These are phyloP conservation scores for Sigmodon hispidus DNA, from an alignment of 2,113 vertebrate genomes.

Conservation along the genomic window DNA sequence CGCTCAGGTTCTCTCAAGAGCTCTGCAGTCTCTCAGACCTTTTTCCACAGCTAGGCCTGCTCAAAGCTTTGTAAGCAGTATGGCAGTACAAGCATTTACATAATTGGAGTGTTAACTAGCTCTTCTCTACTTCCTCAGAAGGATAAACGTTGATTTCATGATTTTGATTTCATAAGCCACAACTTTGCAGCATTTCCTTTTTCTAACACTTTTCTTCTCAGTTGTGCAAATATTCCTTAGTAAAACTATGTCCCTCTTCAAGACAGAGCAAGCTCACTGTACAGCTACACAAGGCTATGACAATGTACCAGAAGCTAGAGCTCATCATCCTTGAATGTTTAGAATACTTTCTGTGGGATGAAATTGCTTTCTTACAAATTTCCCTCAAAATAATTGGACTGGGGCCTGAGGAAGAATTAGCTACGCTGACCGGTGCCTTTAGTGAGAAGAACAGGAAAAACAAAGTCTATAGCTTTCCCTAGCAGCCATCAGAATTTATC, in stretches of 20 bases:
- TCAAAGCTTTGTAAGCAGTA: neutral
- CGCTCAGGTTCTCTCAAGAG: neutral
- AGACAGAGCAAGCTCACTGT: neutral
- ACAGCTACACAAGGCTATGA: neutral
- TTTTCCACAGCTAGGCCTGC: neutral
- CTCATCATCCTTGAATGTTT: neutral
- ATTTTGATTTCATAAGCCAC: slow-evolving; percentile 60
- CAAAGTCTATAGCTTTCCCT: neutral
- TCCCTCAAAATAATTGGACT: slow-evolving; percentile 11
- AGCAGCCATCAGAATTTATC: neutral
- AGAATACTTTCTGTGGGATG: slow-evolving; percentile 16
- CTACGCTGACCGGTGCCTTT: neutral
- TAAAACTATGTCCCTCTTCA: neutral
- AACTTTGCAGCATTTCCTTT: slow-evolving; percentile 45
- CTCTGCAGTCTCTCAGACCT: neutral
- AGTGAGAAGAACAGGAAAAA: neutral
- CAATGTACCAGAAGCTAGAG: slow-evolving; percentile 26
- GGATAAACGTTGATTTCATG: slow-evolving; percentile 34
- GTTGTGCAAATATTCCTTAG: neutral
- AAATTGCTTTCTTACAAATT: slow-evolving; percentile 51
- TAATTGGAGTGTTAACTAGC: slow-evolving; percentile 23
- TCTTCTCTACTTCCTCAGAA: slow-evolving; percentile 1
- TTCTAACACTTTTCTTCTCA: slow-evolving; percentile 7
- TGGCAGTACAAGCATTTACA: slow-evolving; percentile 37
- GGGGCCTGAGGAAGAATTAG: slow-evolving; percentile 10